Percentiles rank a stretch among this genome's conserved stretches.
These are phyloP conservation scores for Coreius guichenoti DNA, from an alignment of 2,797 vertebrate genomes.

Conservation along the genomic window DNA sequence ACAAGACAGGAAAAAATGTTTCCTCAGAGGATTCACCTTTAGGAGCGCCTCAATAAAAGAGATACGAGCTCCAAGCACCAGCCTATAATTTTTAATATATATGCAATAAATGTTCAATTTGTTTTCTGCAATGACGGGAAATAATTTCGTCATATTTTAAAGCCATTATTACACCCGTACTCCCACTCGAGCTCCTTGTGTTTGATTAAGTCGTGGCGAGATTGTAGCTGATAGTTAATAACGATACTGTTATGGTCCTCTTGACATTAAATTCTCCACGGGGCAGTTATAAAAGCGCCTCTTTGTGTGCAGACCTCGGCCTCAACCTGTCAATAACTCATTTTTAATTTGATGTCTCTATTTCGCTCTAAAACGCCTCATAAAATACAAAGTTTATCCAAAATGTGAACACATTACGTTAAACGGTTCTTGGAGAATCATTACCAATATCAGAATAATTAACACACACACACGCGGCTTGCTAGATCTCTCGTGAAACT, in stretches of 20 bases:
- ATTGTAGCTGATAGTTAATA: conserved; percentile 98
- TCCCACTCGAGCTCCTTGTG: conserved; percentile 83
- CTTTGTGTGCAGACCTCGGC: conserved; percentile 72
- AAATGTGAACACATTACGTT: conserved; percentile 20
- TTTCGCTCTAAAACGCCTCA: conserved; percentile 34
- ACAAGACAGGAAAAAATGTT: conserved; percentile 81
- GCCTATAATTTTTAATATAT: conserved; percentile 99
- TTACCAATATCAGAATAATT: neutral
- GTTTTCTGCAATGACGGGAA: conserved; percentile 99
- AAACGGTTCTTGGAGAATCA: neutral
- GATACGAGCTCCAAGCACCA: conserved; percentile 89
- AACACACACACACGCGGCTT: neutral
- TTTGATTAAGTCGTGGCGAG: conserved; percentile 98
- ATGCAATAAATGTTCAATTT: conserved; percentile 99
- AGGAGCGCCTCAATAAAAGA: conserved; percentile 96
- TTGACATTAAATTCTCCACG: conserved; percentile 86
- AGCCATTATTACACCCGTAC: conserved; percentile 94
- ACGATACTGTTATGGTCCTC: conserved; percentile 87
- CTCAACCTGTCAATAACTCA: conserved; percentile 90
- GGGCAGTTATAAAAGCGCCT: conserved; percentile 85
- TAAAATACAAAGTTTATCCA: conserved; percentile 25
- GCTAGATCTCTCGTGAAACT: neutral
- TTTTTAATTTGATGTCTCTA: conserved; percentile 69
- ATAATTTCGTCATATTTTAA: conserved; percentile 98
- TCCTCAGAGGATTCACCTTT: conserved; percentile 96